These are phyloP conservation scores for Ariopsis seemanni DNA, from an alignment of 2,113 vertebrate genomes.

Conservation along the genomic window DNA sequence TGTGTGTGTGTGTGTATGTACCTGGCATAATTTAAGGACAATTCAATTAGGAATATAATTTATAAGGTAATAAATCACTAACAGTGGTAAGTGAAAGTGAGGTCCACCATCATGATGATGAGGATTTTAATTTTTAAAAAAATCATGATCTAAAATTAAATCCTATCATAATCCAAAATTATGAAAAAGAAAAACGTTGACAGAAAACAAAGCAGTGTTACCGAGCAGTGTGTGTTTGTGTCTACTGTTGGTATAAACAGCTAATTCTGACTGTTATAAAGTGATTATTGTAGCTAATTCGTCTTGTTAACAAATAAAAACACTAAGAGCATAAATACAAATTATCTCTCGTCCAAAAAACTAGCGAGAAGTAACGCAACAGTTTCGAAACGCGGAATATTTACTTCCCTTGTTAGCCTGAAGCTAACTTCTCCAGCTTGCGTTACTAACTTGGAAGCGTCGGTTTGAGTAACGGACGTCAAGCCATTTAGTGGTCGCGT, in stretches of 20 bases:
- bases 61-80: not conserved
- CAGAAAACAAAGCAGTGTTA: not conserved
- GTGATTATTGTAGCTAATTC: not conserved
- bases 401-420: slow-evolving; percentile 7
- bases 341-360: not conserved
- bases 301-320: not conserved
- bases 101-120: not conserved
- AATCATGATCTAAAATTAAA: no score
- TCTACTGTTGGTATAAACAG: not conserved
- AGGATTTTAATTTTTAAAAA: no score
- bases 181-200: not conserved
- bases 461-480: not conserved
- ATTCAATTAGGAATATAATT: not conserved
- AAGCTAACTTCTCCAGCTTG: not conserved
- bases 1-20: no score
- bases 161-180: no score
- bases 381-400: not conserved
- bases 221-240: not conserved
- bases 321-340: not conserved
- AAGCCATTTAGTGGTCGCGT: not conserved
- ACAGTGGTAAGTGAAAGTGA: not conserved
- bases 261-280: not conserved
- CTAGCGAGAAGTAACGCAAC: not conserved
- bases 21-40: not conserved
- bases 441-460: slow-evolving; percentile 18